Percentiles rank a stretch among this genome's conserved stretches.
Evolutionary conservation across 2,888 invertebrate species (phyloP).

Genomic region (Napeogenes inachia): DNA sequence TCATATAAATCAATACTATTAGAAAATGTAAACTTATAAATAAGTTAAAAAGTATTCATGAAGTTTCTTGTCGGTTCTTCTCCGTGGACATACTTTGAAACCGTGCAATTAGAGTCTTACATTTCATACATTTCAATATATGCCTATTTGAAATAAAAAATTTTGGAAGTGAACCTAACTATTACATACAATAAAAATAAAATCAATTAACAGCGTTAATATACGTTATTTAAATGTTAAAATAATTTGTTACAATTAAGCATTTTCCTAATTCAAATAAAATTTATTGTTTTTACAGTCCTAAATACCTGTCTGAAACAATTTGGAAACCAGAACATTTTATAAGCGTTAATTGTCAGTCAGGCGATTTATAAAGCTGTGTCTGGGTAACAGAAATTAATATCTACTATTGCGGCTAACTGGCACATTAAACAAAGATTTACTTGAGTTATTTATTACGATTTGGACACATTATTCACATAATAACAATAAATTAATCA

Average conservation of each 20-base stretch:
- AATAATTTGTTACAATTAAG: not conserved
- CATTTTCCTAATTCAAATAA: not conserved
- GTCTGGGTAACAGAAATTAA: conserved; percentile 7
- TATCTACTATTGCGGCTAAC: not conserved
- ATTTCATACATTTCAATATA: too few species aligned
- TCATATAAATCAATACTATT: too few species aligned
- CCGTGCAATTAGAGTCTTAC: too few species aligned
- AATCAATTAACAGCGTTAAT: too few species aligned
- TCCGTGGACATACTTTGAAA: too few species aligned
- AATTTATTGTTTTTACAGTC: conserved; percentile 16
- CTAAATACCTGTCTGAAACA: conserved; percentile 24
- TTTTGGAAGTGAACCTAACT: too few species aligned
- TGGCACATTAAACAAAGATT: conserved; percentile 4
- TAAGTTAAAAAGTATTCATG: too few species aligned
- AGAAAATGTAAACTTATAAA: too few species aligned
- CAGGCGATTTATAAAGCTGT: conserved; percentile 12
- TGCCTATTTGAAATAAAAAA: too few species aligned
- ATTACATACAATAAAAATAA: too few species aligned
- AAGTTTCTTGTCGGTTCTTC: too few species aligned
- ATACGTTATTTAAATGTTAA: not conserved
- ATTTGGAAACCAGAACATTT: conserved; percentile 16
- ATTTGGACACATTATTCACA: not conserved
- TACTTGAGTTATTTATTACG: conserved; percentile 3
- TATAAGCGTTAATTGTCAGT: conserved; percentile 18
- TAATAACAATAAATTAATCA: not conserved